A percentile compares a stretch with the other conserved stretches of the same genome.
Evolutionary conservation across 2,113 vertebrate species (phyloP).

Genomic region (Tichodroma muraria): DNA sequence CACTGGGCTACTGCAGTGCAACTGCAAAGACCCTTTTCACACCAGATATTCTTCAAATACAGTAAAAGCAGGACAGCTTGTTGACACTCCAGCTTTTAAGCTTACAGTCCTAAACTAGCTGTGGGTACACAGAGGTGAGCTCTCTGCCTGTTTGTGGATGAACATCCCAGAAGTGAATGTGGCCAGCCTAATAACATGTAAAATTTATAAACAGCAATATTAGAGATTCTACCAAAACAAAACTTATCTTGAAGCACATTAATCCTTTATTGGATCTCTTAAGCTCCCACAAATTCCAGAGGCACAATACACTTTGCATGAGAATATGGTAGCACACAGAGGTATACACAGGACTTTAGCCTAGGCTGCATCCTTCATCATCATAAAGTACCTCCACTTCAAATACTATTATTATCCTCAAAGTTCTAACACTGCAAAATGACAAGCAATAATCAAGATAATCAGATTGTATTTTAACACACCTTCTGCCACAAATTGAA

Average conservation of each 20-base stretch:
- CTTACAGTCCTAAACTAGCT: not conserved
- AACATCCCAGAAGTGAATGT: not conserved
- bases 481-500: not conserved
- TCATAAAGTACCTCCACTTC: not conserved
- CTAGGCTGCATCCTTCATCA: not conserved
- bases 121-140: not conserved
- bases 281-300: not conserved
- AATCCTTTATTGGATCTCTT: not conserved
- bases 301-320: not conserved
- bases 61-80: not conserved
- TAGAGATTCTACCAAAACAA: not conserved
- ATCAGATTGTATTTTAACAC: not conserved
- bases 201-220: not conserved
- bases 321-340: not conserved
- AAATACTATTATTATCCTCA: not conserved
- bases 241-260: not conserved
- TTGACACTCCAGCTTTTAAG: not conserved
- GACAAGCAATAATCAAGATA: not conserved
- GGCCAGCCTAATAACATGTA: not conserved
- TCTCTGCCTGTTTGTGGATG: not conserved
- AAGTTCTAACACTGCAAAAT: not conserved
- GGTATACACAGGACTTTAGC: not conserved
- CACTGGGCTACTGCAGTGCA: not conserved
- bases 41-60: not conserved
- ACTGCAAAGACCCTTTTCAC: not conserved